Base-by-base conservation (phyloP, 2,113 vertebrate genomes). In the Oreochromis tanganicae region DNA sequence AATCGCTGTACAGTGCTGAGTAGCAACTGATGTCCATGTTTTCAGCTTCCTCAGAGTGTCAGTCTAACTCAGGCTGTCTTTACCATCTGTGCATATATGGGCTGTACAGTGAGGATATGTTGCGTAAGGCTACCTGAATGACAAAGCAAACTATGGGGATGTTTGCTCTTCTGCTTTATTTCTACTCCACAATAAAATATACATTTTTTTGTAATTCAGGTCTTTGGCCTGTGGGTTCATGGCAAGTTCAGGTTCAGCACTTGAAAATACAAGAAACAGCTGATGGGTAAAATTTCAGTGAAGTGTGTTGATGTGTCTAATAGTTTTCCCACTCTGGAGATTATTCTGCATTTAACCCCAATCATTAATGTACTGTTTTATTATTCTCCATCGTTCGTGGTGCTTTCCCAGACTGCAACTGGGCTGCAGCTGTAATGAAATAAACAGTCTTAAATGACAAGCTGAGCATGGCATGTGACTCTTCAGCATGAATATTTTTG, bases 401-500 rank as follows among this genome's bases (percentile, higher is more conserved):
- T 68, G 79, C 83, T 85, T 88, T 68, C 63, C 56, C 57, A 52
- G 82, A 41, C 68, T 43, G 13, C 34, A 85, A 86, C 48, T 78
- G 71, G 71, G 73, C 17, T 52, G 27, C 73, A 71, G 46, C 66
- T 87, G 61, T 57, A 36, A 84, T 16, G 87, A 93, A 85, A 82
- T 63, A 80, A 83, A 87, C 81, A 29, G 68, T 38, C 71, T 5
- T 59, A 50, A 63, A 73, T 84, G 91, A 87, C 89, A 93, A 88
- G 59, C 85, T 82, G 86, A 90, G 88, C 36, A 5, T 84, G 85
- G 80, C 91, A n/a, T 75, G 71, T 75, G 43, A 75, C 1, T 75
- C 6, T 75, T 32, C 43, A 88, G 46, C 46, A 87, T 92, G 85
- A 92, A 91, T 93, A 91, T 94, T 93, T 92, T 87, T 90, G 83